Conservation (phyloP, 2,113 vertebrate genomes). For the Hemiprocne comata region DNA sequence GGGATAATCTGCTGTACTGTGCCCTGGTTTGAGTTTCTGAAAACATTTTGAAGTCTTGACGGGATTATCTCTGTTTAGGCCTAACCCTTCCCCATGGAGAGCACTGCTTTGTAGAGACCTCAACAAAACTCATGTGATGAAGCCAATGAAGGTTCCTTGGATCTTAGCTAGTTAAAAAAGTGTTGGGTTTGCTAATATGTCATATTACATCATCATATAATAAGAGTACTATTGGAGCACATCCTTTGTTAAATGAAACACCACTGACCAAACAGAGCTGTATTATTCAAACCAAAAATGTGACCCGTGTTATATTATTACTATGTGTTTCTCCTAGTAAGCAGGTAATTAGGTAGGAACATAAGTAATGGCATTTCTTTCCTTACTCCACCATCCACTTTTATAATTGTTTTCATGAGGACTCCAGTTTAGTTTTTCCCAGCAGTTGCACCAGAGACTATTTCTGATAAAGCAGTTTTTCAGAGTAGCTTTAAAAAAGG, state of each 20-base stretch:
- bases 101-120: background rate
- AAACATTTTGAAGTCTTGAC: conserved; percentile 52
- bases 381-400: background rate
- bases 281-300: background rate
- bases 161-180: background rate
- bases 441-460: background rate
- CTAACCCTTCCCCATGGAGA: background rate
- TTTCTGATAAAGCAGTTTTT: background rate
- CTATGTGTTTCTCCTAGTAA: background rate
- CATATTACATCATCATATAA: background rate
- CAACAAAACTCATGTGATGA: background rate
- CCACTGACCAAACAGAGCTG: background rate
- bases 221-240: background rate
- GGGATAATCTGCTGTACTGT: conserved; percentile 42
- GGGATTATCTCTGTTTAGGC: conserved; percentile 37
- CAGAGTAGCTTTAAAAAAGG: background rate
- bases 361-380: background rate
- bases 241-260: background rate
- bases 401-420: background rate
- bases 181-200: background rate
- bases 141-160: background rate
- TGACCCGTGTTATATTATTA: background rate
- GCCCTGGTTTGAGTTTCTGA: conserved; percentile 35
- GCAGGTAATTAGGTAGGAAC: background rate
- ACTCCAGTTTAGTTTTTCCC: background rate